A percentile compares a stretch with the other conserved stretches of the same genome.
These are phyloP conservation scores for Eulithis testata DNA, from an alignment of 2,888 invertebrate species.

Conservation along the genomic window DNA sequence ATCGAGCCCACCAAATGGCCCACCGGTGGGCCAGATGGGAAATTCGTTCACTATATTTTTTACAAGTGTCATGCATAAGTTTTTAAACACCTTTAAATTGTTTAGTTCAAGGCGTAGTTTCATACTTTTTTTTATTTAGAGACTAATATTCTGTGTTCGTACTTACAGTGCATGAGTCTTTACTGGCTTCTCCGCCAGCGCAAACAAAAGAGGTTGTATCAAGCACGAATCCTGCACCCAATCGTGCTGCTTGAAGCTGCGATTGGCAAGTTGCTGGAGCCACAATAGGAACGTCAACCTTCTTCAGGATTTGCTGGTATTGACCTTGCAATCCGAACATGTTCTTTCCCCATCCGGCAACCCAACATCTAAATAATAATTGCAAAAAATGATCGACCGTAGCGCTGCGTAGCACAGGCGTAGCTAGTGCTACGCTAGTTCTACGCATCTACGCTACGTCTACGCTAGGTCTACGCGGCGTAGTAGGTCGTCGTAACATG, in stretches of 20 bases:
- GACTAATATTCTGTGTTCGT: background rate
- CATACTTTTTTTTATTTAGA: too few relatives aligned
- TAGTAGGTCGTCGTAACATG: too few relatives aligned
- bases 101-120: too few relatives aligned
- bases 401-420: background rate
- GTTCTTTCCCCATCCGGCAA: constrained; percentile 95
- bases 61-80: too few relatives aligned
- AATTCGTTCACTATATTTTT: too few relatives aligned
- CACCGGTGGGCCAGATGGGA: too few relatives aligned
- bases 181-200: constrained; percentile 90
- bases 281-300: constrained; percentile 90
- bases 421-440: constrained; percentile 10
- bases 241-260: constrained; percentile 86
- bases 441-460: background rate
- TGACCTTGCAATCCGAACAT: constrained; percentile 85
- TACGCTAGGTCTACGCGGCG: too few relatives aligned
- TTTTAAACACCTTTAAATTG: too few relatives aligned
- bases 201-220: constrained; percentile 89
- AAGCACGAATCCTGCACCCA: constrained; percentile 86
- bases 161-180: constrained; percentile 91
- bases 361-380: constrained; percentile 79
- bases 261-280: constrained; percentile 87
- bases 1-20: too few relatives aligned
- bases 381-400: background rate
- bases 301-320: constrained; percentile 88